phyloP scores from a whole-genome alignment of 1,140 invertebrate genomes.

The Drosophila kohkoa region DNA sequence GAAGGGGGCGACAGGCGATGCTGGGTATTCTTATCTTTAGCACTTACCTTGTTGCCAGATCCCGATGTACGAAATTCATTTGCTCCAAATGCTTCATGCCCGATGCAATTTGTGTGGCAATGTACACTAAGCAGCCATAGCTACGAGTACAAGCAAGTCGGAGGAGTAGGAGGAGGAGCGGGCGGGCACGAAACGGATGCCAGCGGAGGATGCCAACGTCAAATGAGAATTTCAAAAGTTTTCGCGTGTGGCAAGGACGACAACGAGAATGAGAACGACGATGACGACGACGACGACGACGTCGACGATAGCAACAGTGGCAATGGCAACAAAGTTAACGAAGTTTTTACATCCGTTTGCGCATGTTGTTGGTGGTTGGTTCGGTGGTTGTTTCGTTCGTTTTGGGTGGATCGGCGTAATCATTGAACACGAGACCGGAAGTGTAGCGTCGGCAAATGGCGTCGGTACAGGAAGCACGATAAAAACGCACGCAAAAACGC shows the following conservation, averaged over 20 bases:
- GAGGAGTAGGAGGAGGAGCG: conserved; percentile 1
- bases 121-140: conserved; percentile 90
- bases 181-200: conserved; percentile 40
- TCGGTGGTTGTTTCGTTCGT: conserved; percentile 41
- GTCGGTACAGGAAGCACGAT: conserved; percentile 81
- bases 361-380: conserved; percentile 73
- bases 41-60: conserved; percentile 91
- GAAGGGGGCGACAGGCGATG: not conserved
- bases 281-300: not conserved
- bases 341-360: conserved; percentile 83
- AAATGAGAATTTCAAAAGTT: conserved; percentile 82
- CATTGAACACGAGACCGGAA: conserved; percentile 84
- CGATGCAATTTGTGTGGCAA: conserved; percentile 92
- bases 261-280: conserved; percentile 27
- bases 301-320: conserved; percentile 12
- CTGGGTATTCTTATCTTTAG: conserved; percentile 55
- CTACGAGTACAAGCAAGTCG: conserved; percentile 79
- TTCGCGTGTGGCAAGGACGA: conserved; percentile 66
- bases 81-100: conserved; percentile 95
- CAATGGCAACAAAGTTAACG: conserved; percentile 72
- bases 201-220: conserved; percentile 63
- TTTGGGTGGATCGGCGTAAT: conserved; percentile 72
- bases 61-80: conserved; percentile 92
- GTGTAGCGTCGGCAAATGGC: conserved; percentile 78
- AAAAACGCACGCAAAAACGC: conserved; percentile 68